phyloP scores from a whole-genome alignment of 2,888 invertebrate genomes.

The Drosophila mulleri region DNA sequence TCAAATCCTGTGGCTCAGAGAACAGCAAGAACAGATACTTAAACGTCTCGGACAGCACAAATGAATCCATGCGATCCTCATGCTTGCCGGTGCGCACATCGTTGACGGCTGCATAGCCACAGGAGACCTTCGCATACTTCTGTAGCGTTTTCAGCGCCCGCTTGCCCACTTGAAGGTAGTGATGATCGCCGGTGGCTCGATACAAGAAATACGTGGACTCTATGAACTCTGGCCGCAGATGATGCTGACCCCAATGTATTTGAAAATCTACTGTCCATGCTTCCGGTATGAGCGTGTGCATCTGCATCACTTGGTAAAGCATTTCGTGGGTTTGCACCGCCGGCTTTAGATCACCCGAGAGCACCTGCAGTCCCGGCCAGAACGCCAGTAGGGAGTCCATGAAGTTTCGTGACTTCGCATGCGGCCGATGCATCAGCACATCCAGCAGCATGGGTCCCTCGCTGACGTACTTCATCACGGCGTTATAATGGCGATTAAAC shows the following conservation, averaged over 20 bases:
- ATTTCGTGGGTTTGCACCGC: slow-evolving; percentile 99
- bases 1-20: slow-evolving; percentile 93
- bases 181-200: slow-evolving; percentile 97
- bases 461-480: slow-evolving; percentile 98
- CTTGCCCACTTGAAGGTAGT: slow-evolving; percentile 96
- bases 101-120: slow-evolving; percentile 99
- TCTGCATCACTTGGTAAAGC: slow-evolving; percentile 98
- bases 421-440: slow-evolving; percentile 98
- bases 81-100: slow-evolving; percentile 95
- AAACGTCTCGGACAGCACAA: slow-evolving; percentile 98
- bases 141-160: slow-evolving; percentile 95
- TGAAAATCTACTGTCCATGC: slow-evolving; percentile 99
- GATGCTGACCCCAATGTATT: slow-evolving; percentile 99
- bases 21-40: slow-evolving; percentile 98
- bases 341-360: slow-evolving; percentile 95
- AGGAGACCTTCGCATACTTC: slow-evolving; percentile 95
- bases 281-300: slow-evolving; percentile 99
- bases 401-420: slow-evolving; percentile 96
- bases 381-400: slow-evolving; percentile 99
- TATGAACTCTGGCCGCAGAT: slow-evolving; percentile 97
- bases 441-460: slow-evolving; percentile 96
- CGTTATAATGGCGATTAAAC: slow-evolving; percentile 97
- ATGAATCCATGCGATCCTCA: slow-evolving; percentile 99
- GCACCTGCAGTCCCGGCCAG: slow-evolving; percentile 98
- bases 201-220: slow-evolving; percentile 99